A percentile compares a stretch with the other conserved stretches of the same genome.
Conservation (phyloP, 2,797 vertebrate species). For the Carapus acus region DNA sequence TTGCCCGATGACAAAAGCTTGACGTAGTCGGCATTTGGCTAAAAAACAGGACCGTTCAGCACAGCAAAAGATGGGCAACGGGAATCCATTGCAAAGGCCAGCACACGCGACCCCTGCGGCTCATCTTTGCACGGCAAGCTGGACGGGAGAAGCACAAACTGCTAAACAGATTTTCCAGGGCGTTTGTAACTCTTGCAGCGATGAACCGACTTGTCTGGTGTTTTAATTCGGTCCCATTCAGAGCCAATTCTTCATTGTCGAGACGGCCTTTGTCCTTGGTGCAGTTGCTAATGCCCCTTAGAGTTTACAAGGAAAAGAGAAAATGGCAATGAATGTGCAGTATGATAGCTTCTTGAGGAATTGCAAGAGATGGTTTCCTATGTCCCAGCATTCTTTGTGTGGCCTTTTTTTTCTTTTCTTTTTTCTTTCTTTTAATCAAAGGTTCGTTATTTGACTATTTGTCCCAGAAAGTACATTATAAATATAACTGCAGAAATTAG, state of each 20-base stretch:
- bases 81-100: too few relatives aligned
- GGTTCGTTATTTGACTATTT: too few relatives aligned
- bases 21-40: background rate
- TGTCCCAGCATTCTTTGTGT: too few relatives aligned
- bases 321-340: too few relatives aligned
- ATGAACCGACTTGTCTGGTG: constrained; percentile 36
- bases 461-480: too few relatives aligned
- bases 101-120: too few relatives aligned
- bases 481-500: too few relatives aligned
- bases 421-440: too few relatives aligned
- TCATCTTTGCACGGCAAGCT: constrained; percentile 6
- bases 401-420: too few relatives aligned
- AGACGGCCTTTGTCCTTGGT: constrained; percentile 40
- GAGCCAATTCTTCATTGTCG: constrained; percentile 45
- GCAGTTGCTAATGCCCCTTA: constrained; percentile 27
- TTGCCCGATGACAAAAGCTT: background rate
- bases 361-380: too few relatives aligned
- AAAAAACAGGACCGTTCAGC: constrained; percentile 4
- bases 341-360: too few relatives aligned
- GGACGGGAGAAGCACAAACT: constrained; percentile 24
- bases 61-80: too few relatives aligned
- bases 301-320: constrained; percentile 13
- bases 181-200: constrained; percentile 41
- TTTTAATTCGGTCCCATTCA: constrained; percentile 35
- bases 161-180: constrained; percentile 49